These are phyloP conservation scores for Drosophila auraria DNA, from an alignment of 1,140 invertebrate species.

Conservation along the genomic window DNA sequence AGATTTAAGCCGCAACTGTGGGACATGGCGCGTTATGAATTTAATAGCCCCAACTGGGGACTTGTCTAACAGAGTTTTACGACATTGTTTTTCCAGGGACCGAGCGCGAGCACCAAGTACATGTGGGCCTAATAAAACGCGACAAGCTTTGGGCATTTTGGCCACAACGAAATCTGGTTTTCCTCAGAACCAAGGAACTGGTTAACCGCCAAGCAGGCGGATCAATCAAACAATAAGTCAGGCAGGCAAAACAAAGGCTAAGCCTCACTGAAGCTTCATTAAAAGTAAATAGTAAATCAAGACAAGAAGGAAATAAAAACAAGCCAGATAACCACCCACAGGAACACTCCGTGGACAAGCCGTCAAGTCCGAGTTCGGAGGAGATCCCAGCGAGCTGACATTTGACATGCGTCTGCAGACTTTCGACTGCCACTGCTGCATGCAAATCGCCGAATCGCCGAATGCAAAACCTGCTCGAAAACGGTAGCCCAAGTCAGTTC, in stretches of 20 bases:
- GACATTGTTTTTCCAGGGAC: conserved; percentile 55
- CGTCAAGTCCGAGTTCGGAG: conserved; percentile 51
- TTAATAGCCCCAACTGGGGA: conserved; percentile 55
- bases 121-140: conserved; percentile 68
- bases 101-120: conserved; percentile 15
- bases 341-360: conserved; percentile 48
- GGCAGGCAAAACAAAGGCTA: conserved; percentile 19
- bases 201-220: conserved; percentile 35
- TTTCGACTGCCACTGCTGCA: conserved; percentile 21
- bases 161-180: conserved; percentile 42
- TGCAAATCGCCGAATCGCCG: conserved; percentile 38
- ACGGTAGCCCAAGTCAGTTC: conserved; percentile 32
- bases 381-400: conserved; percentile 59
- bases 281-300: conserved; percentile 60
- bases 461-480: conserved; percentile 15
- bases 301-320: conserved; percentile 43
- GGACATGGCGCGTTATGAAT: conserved; percentile 68
- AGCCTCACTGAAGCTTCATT: conserved; percentile 56
- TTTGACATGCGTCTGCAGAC: conserved; percentile 72
- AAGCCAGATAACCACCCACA: conserved; percentile 50
- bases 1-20: conserved; percentile 62
- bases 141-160: conserved; percentile 42
- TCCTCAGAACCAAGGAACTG: conserved; percentile 27
- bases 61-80: conserved; percentile 63
- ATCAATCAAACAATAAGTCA: conserved; percentile 70